These are phyloP conservation scores for Neotoxoptera formosana DNA, from an alignment of 1,140 invertebrate species.

Conservation along the genomic window DNA sequence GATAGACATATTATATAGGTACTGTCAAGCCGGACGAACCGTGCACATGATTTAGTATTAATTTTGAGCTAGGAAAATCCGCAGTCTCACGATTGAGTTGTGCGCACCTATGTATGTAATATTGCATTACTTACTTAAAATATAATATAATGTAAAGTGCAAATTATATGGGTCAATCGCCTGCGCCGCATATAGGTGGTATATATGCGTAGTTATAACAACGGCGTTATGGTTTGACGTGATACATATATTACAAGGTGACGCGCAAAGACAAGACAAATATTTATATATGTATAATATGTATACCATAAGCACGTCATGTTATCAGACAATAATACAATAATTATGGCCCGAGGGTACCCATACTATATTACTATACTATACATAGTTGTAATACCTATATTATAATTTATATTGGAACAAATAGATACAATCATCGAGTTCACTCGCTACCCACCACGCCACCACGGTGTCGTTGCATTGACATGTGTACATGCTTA, in stretches of 20 bases:
- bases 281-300: neutral
- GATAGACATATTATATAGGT: neutral
- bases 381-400: neutral
- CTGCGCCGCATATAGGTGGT: neutral
- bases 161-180: conserved; percentile 13
- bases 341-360: neutral
- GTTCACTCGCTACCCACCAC: neutral
- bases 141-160: neutral
- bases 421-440: neutral
- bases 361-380: neutral
- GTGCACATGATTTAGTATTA: neutral
- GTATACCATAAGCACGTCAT: neutral
- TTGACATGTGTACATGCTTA: neutral
- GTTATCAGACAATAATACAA: neutral
- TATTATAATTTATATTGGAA: conserved; percentile 12
- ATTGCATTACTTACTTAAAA: neutral
- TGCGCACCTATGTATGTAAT: neutral
- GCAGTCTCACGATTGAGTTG: neutral
- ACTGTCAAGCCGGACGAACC: neutral
- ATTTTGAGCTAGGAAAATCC: neutral
- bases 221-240: neutral
- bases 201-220: neutral
- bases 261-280: neutral
- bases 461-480: neutral
- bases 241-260: conserved; percentile 30